phyloP scores from a whole-genome alignment of 30 jellyfish, hydroid and myxozoan genomes.

The Hydractinia symbiolongicarpus region DNA sequence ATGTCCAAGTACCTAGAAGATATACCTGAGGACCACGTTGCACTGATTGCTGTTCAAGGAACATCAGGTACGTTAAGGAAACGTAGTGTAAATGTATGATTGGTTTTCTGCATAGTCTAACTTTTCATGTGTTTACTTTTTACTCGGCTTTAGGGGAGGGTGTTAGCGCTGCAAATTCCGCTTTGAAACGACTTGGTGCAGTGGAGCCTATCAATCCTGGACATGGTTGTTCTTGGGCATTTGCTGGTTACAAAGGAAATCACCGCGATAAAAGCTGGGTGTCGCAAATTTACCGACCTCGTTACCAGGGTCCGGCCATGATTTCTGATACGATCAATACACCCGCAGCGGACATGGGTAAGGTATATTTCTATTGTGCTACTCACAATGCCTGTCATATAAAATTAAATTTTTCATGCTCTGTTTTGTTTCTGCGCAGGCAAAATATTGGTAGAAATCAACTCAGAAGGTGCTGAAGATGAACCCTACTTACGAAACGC shows the following conservation, averaged over 20 bases:
- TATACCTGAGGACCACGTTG: conserved; percentile 80
- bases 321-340: conserved; percentile 89
- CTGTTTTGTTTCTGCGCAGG: conserved; percentile 30
- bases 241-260: conserved; percentile 91
- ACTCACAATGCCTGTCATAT: background rate
- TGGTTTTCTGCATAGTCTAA: too few relatives aligned
- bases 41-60: conserved; percentile 81
- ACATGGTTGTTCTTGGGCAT: conserved; percentile 74
- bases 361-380: background rate
- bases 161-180: conserved; percentile 56
- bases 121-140: background rate
- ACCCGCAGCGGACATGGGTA: conserved; percentile 96
- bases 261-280: conserved; percentile 86
- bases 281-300: conserved; percentile 71
- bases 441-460: conserved; percentile 54
- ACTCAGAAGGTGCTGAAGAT: conserved; percentile 75
- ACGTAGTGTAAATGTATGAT: background rate
- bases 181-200: conserved; percentile 77
- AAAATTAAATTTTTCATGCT: background rate
- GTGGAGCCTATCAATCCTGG: conserved; percentile 83
- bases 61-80: conserved; percentile 52
- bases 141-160: conserved; percentile 46
- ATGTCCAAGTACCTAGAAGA: conserved; percentile 80
- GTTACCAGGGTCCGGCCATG: conserved; percentile 90
- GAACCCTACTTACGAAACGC: conserved; percentile 66